Evolutionary conservation across 1,140 invertebrate genomes (phyloP).

Genomic region (Bombus terrestris): DNA sequence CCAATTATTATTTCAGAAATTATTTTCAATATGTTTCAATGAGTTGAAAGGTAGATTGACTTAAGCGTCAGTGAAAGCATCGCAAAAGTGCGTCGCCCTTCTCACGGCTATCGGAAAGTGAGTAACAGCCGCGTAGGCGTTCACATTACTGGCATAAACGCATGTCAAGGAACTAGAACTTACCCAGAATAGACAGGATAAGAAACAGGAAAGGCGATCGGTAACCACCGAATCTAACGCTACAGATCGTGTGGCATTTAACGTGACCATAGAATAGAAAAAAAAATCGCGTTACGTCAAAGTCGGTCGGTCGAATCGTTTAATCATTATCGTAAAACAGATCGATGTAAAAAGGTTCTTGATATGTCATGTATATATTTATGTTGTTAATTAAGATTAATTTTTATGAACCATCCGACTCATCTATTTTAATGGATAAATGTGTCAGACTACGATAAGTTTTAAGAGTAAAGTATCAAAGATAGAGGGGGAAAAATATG

Average conservation of each 20-base stretch:
- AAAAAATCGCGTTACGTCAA: conserved; percentile 30
- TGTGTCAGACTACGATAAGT: neutral
- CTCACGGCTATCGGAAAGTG: neutral
- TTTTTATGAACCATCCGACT: neutral
- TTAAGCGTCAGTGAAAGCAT: conserved; percentile 19
- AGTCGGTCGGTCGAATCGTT: conserved; percentile 6
- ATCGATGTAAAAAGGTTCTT: neutral
- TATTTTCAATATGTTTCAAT: neutral
- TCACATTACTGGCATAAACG: neutral
- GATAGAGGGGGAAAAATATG: neutral
- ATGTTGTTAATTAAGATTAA: neutral
- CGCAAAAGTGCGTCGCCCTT: neutral
- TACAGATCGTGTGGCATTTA: neutral
- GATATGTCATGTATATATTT: neutral
- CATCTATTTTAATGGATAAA: neutral
- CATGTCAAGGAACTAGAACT: conserved; percentile 16
- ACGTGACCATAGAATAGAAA: neutral
- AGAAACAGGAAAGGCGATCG: conserved; percentile 20
- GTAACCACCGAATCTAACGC: conserved; percentile 6
- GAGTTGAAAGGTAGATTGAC: neutral
- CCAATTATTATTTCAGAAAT: neutral
- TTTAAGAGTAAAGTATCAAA: neutral
- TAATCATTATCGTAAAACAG: neutral
- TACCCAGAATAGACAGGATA: conserved; percentile 4
- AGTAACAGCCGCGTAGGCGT: neutral